phyloP scores from a whole-genome alignment of 2,888 invertebrate species.

The Eupithecia abbreviata region DNA sequence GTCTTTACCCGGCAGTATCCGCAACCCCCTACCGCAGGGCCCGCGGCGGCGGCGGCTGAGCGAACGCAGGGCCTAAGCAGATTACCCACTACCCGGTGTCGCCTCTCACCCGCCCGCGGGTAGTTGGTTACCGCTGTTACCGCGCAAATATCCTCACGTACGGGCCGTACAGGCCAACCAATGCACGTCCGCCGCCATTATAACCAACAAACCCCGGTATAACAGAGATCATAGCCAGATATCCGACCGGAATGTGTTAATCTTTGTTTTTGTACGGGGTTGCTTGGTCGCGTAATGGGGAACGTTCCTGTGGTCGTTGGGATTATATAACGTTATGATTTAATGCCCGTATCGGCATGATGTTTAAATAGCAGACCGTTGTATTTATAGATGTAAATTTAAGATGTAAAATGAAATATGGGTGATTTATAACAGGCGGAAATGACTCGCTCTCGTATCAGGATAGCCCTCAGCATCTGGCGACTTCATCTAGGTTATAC shows the following conservation, averaged over 20 bases:
- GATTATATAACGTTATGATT: slow-evolving; percentile 42
- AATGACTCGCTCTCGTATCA: background rate
- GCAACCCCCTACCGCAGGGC: slow-evolving; percentile 41
- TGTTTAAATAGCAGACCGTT: slow-evolving; percentile 18
- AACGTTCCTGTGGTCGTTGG: slow-evolving; percentile 38
- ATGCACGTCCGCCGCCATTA: slow-evolving; percentile 55
- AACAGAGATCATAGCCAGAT: slow-evolving; percentile 52
- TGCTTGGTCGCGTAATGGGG: slow-evolving; percentile 33
- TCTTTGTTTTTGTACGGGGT: slow-evolving; percentile 52
- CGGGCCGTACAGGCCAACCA: slow-evolving; percentile 31
- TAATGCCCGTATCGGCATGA: slow-evolving; percentile 31
- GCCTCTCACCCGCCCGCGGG: slow-evolving; percentile 38
- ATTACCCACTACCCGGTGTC: slow-evolving; percentile 58
- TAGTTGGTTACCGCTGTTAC: slow-evolving; percentile 29
- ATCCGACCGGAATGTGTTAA: slow-evolving; percentile 53
- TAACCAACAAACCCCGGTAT: slow-evolving; percentile 51
- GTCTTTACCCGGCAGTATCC: slow-evolving; percentile 32
- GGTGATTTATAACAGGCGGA: background rate
- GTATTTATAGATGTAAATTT: background rate
- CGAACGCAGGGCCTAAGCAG: slow-evolving; percentile 56
- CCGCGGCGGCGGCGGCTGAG: slow-evolving; percentile 31
- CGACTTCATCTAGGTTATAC: slow-evolving; percentile 20
- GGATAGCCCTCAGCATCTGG: slow-evolving; percentile 13
- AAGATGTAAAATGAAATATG: background rate
- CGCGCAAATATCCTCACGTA: slow-evolving; percentile 74